Conservation (phyloP, 2,888 invertebrate species). For the Panzeria rudis region DNA sequence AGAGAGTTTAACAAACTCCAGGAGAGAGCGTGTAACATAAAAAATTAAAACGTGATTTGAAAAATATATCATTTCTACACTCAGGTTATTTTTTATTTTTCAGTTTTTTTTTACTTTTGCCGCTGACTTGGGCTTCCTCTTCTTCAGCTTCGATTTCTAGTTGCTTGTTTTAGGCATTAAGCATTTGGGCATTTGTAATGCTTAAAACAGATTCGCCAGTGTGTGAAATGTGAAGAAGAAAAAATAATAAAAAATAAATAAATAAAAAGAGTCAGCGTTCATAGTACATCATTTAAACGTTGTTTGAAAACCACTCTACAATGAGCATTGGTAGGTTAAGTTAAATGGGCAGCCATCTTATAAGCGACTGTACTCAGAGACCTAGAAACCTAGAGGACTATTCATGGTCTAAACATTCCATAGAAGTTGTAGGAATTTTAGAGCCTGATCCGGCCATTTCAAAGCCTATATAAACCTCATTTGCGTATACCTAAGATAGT, state of each 20-base stretch:
- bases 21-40: constrained; percentile 51
- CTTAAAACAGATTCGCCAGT: constrained; percentile 59
- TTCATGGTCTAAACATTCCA: too few relatives aligned
- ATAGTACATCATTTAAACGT: constrained; percentile 26
- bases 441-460: too few relatives aligned
- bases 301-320: constrained; percentile 30
- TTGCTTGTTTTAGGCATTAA: constrained; percentile 51
- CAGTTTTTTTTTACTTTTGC: constrained; percentile 34
- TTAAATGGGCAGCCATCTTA: background rate
- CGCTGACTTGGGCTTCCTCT: constrained; percentile 18
- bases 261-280: constrained; percentile 15
- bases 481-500: too few relatives aligned
- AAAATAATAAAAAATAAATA: constrained; percentile 10
- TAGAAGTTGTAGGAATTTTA: too few relatives aligned
- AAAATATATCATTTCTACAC: constrained; percentile 62
- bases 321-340: constrained; percentile 2
- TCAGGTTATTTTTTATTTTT: constrained; percentile 15
- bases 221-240: constrained; percentile 38
- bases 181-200: constrained; percentile 59
- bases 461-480: too few relatives aligned
- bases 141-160: constrained; percentile 4
- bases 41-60: constrained; percentile 67
- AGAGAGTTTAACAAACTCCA: constrained; percentile 38
- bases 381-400: too few relatives aligned
- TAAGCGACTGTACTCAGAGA: too few relatives aligned